Conservation (phyloP, 2,113 vertebrate genomes). For the Riparia riparia region DNA sequence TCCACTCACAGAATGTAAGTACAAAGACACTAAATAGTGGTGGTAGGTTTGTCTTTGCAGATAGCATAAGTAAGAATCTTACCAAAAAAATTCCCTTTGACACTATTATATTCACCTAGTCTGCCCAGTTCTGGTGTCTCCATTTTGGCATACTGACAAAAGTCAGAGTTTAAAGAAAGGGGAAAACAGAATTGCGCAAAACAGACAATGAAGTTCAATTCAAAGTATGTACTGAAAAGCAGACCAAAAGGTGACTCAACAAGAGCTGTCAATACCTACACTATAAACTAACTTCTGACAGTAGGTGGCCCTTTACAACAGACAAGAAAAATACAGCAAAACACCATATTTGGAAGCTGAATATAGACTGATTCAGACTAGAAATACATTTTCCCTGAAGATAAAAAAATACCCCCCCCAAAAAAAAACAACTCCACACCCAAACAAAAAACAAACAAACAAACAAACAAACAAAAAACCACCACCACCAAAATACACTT, state of each 20-base stretch:
- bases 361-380: not conserved
- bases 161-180: not conserved
- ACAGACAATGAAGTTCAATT: not conserved
- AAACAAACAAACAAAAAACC: too few relatives aligned
- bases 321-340: not conserved
- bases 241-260: not conserved
- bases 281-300: not conserved
- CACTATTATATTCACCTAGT: not conserved
- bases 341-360: not conserved
- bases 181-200: not conserved
- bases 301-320: not conserved
- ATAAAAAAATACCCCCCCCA: not conserved
- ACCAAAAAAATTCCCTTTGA: not conserved
- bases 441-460: not conserved
- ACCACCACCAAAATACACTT: too few relatives aligned
- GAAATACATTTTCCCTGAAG: not conserved
- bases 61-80: not conserved
- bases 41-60: not conserved
- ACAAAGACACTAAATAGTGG: not conserved
- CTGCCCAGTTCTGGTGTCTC: not conserved
- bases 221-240: not conserved
- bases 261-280: not conserved
- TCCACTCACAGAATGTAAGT: fast-evolving
- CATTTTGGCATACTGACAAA: not conserved
- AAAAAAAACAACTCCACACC: not conserved